Conservation (phyloP, 2,888 invertebrate species). For the Apamea epomidion region DNA sequence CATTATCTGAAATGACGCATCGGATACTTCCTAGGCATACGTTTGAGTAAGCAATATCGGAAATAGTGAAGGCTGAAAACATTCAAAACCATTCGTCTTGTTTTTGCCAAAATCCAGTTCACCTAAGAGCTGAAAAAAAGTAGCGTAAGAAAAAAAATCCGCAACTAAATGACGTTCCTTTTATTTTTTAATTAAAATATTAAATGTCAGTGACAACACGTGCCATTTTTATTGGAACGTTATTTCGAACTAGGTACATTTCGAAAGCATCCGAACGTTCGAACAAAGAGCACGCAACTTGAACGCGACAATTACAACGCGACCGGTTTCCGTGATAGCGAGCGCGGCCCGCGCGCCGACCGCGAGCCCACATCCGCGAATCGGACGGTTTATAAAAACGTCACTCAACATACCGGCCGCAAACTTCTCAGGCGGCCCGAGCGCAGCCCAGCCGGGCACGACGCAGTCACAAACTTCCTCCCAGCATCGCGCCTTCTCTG, state of each 20-base stretch:
- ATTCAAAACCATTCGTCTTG: constrained; percentile 7
- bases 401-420: constrained; percentile 84
- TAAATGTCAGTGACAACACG: constrained; percentile 70
- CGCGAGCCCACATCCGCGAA: constrained; percentile 71
- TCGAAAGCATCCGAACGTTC: constrained; percentile 82
- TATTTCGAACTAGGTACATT: constrained; percentile 82
- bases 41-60: constrained; percentile 27
- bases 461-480: constrained; percentile 87
- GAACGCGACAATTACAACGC: constrained; percentile 80
- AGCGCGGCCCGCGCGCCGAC: constrained; percentile 63
- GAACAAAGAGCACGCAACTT: constrained; percentile 88
- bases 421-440: constrained; percentile 83
- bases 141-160: constrained; percentile 50
- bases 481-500: constrained; percentile 87
- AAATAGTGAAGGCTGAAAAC: constrained; percentile 40
- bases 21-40: constrained; percentile 41
- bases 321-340: constrained; percentile 73
- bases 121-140: constrained; percentile 31
- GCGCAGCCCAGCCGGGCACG: constrained; percentile 85
- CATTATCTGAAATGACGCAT: constrained; percentile 67
- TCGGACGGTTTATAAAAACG: constrained; percentile 72
- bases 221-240: constrained; percentile 75
- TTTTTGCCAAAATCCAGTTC: constrained; percentile 38
- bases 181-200: constrained; percentile 1
- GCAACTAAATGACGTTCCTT: constrained; percentile 75